phyloP scores from a whole-genome alignment of 2,797 vertebrate genomes.

The Chaenodraco wilsoni region DNA sequence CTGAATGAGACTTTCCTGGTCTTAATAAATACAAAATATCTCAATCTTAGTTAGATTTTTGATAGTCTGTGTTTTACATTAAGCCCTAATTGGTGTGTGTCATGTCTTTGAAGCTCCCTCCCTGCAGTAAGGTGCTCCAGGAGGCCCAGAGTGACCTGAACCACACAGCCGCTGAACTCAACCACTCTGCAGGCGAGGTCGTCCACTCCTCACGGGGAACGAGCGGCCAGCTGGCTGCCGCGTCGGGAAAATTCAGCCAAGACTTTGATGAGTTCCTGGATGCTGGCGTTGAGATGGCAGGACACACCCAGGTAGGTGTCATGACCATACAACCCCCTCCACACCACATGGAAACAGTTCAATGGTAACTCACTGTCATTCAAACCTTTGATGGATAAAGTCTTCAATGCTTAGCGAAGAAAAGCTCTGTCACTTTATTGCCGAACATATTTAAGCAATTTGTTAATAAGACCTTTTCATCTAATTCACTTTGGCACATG shows the following conservation, averaged over 20 bases:
- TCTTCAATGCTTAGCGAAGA: constrained; percentile 5
- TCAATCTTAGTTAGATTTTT: constrained; percentile 21
- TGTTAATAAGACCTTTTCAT: constrained; percentile 68
- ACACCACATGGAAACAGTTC: constrained; percentile 16
- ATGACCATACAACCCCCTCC: constrained; percentile 23
- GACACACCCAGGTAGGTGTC: constrained; percentile 92
- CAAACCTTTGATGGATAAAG: constrained; percentile 26
- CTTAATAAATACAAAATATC: neutral
- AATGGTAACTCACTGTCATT: constrained; percentile 19
- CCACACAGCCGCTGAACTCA: constrained; percentile 96
- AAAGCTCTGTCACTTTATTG: constrained; percentile 43
- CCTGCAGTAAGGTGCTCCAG: constrained; percentile 95
- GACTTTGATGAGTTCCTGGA: constrained; percentile 99
- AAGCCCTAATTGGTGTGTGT: constrained; percentile 29
- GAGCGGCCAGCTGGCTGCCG: constrained; percentile 93
- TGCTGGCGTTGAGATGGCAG: constrained; percentile 98
- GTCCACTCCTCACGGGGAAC: constrained; percentile 95
- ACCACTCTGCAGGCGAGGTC: constrained; percentile 97
- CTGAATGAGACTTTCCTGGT: no score
- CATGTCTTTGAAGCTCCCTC: constrained; percentile 87
- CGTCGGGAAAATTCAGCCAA: constrained; percentile 97
- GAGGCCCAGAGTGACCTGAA: constrained; percentile 97
- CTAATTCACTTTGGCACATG: constrained; percentile 66
- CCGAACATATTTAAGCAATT: constrained; percentile 62
- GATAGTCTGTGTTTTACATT: constrained; percentile 5